Base-by-base conservation (phyloP, 1,140 invertebrate genomes). In the Sweltsa coloradensis region DNA sequence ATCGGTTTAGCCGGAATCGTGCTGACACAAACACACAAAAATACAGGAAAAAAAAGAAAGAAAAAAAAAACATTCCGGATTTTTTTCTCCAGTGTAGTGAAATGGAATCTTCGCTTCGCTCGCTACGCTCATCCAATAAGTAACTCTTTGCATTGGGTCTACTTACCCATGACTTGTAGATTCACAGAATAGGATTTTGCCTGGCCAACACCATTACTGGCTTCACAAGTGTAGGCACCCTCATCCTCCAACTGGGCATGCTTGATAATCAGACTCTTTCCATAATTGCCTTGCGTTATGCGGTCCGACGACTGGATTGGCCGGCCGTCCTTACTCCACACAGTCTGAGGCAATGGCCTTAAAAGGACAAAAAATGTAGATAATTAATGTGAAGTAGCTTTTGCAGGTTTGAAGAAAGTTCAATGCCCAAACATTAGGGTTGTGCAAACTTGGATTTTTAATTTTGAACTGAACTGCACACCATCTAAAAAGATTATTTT, bases 171-270 rank as follows among this genome's bases (percentile, higher is more conserved):
- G 19, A 95, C 84, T 56, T 80, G 70, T 1, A 94, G 65, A 52
- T 80, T 74, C 52, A 94, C 90, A 3, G 88, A 85, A 60, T 92
- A 83, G 0, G 88, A 84, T 62, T 86, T 73, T 0, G 84, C 81
- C 23, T 77, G 70, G 13, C 89, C 89, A 4, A 90, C 85, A 27
- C 90, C 90, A 66, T 95, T 95, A 50, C 81, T 89, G 13, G 85
- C 88, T 53, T 90, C 87, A 63, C 91, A 96, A 2, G 86, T 89
- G 60, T 95, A 96, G 7, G 71, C 71, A 39, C 90, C 91, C 59
- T 81, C 76, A 65, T 96, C 91, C 40, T 88, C 79, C 57, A 89
- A 89, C 52, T 79, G 80, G 0, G 89, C 82, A 53, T 85, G 76
- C 53, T 82, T 81, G 51, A 97, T 92, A 13, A 89, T 70, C 43